A percentile compares a stretch with the other conserved stretches of the same genome.
These are phyloP conservation scores for Climacteris rufus DNA, from an alignment of 2,113 vertebrate genomes.

Conservation along the genomic window DNA sequence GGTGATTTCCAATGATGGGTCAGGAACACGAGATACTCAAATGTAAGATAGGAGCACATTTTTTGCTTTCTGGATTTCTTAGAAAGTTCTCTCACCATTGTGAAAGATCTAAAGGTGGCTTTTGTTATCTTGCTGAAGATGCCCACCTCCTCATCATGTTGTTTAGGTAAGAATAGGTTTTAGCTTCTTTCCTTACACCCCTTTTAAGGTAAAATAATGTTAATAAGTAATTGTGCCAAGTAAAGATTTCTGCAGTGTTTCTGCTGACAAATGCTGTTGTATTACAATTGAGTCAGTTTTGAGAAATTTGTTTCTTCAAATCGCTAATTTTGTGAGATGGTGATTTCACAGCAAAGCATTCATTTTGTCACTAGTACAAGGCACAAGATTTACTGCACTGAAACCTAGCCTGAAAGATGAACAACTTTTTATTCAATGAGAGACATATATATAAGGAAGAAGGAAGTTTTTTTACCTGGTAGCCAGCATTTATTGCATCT, in stretches of 20 bases:
- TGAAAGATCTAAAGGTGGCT: not conserved
- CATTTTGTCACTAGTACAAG: not conserved
- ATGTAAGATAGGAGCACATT: not conserved
- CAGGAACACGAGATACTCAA: not conserved
- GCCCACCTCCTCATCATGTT: fast-evolving
- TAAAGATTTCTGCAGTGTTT: not conserved
- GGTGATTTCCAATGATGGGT: not conserved
- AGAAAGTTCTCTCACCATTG: not conserved
- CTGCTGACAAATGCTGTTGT: not conserved
- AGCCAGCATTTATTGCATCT: not conserved
- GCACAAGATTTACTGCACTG: not conserved
- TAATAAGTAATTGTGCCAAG: not conserved
- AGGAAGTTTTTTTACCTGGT: not conserved
- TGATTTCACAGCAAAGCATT: not conserved
- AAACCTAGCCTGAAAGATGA: not conserved
- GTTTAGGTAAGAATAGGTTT: not conserved
- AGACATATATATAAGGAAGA: not conserved
- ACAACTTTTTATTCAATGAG: not conserved
- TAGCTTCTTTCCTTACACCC: not conserved
- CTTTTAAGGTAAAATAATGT: not conserved
- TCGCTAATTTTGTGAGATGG: not conserved
- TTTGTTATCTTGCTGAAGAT: not conserved
- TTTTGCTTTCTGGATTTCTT: not conserved
- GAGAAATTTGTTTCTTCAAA: not conserved
- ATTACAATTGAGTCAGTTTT: not conserved